Percentiles rank a stretch among this genome's conserved stretches.
phyloP scores from a whole-genome alignment of 2,888 invertebrate species.

The Platynereis dumerilii region DNA sequence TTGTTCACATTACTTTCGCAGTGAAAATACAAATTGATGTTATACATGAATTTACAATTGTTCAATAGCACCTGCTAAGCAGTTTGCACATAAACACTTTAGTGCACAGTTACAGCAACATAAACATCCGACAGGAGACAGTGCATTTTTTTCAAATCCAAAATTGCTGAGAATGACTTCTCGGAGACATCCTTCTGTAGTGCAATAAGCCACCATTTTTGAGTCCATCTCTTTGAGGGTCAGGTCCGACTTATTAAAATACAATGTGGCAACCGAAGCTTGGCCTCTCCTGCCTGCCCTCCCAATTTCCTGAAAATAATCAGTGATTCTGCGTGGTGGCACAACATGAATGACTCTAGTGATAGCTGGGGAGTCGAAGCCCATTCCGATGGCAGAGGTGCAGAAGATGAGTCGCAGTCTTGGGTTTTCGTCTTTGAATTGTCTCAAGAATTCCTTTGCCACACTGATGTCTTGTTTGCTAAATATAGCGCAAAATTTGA shows the following conservation, averaged over 20 bases:
- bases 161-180: too few species aligned
- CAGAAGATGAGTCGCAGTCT: not conserved
- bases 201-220: too few species aligned
- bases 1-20: too few species aligned
- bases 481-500: too few species aligned
- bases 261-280: not conserved
- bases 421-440: not conserved
- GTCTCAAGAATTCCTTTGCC: not conserved
- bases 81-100: too few species aligned
- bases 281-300: not conserved
- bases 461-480: not conserved
- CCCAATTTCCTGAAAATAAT: not conserved
- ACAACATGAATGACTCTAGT: not conserved
- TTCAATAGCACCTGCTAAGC: too few species aligned
- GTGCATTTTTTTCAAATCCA: too few species aligned
- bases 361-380: not conserved
- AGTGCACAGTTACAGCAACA: too few species aligned
- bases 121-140: too few species aligned
- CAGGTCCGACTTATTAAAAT: constrained; percentile 5
- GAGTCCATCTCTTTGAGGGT: not conserved
- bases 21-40: too few species aligned
- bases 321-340: not conserved
- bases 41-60: too few species aligned
- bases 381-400: constrained; percentile 1
- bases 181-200: too few species aligned